Base-by-base conservation (phyloP, 2,113 vertebrate genomes). In the Ceuthmochares aereus region DNA sequence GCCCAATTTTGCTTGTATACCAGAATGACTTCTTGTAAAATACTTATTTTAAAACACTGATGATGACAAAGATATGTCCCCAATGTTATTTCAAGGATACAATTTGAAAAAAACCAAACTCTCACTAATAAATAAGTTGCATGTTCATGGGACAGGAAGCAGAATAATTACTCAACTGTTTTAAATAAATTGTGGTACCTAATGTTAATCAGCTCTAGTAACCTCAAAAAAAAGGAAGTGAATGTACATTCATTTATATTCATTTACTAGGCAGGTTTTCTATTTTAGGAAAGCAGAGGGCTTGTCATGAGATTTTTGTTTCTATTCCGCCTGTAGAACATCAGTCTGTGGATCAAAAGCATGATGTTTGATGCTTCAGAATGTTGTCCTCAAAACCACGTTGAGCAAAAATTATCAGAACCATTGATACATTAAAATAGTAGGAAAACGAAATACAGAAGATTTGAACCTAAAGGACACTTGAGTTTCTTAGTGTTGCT, bases 201-300 rank as follows among this genome's bases (percentile, higher is more conserved):
- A 84, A 88, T 77, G 90, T 90, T 95, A 97, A 97, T 95, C 92
- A 94, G 92, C 91, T 96, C 90, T 93, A 94, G 91, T 94, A 96
- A 96, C 87, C 93, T 96, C 81, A 79, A 83, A 97, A 94, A 83
- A 97, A 95, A 90, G 73, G 76, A 96, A 95, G 91, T 91, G 95
- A 97, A 95, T 96, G 90, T 94, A 97, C 91, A 84, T 97, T 94
- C 88, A 92, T 97, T 97, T 97, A 96, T 97, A 97, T 96, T 96
- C 96, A 96, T 97, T 97, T 96, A 89, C 80, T 76, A 94, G 66
- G 62, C 56, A 95, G 76, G 58, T 84, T 87, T 89, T 92, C 93
- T 96, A 96, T 96, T 97, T 96, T 87, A 87, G 83, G 90, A 90
- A 93, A 85, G 59, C 63, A 90, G 67, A 92, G 20, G 36, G 80